Evolutionary conservation across 2,113 vertebrate genomes (phyloP).

Genomic region (Tympanuchus pallidicinctus): DNA sequence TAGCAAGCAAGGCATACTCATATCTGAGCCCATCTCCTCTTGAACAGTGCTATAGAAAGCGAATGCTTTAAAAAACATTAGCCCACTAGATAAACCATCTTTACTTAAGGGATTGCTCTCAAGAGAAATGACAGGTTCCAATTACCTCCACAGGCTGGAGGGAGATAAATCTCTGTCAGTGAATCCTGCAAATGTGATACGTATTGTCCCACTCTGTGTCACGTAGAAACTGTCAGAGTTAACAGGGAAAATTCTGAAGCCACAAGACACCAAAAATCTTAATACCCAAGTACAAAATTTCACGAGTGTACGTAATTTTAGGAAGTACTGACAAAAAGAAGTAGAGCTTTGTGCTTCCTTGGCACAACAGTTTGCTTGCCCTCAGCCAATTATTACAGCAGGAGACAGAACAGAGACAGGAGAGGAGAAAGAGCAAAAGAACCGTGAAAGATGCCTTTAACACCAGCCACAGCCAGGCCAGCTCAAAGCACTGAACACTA

Average conservation of each 20-base stretch:
- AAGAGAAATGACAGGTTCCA: constrained; percentile 49
- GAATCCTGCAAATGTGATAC: neutral
- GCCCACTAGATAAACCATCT: constrained; percentile 27
- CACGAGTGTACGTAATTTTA: neutral
- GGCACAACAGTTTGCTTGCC: neutral
- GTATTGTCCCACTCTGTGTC: neutral
- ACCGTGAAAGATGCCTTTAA: constrained; percentile 2
- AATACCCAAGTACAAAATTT: neutral
- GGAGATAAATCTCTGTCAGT: neutral
- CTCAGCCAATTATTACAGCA: constrained; percentile 11
- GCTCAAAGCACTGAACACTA: neutral
- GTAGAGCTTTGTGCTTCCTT: neutral
- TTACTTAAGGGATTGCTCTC: constrained; percentile 37
- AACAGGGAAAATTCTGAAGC: neutral
- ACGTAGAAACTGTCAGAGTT: neutral
- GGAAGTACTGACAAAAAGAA: neutral
- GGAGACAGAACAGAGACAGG: neutral
- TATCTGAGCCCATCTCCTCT: neutral
- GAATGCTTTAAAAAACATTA: constrained; percentile 18
- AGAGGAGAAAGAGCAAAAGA: constrained; percentile 27
- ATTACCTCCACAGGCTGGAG: constrained; percentile 23
- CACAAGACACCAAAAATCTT: neutral
- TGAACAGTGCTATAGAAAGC: constrained; percentile 16
- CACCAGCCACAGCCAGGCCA: neutral
- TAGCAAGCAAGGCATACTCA: neutral